Evolutionary conservation across 1,140 invertebrate genomes (phyloP), one percentile per base, ranked within the genome.

Genomic region (Theocolax elegans): DNA sequence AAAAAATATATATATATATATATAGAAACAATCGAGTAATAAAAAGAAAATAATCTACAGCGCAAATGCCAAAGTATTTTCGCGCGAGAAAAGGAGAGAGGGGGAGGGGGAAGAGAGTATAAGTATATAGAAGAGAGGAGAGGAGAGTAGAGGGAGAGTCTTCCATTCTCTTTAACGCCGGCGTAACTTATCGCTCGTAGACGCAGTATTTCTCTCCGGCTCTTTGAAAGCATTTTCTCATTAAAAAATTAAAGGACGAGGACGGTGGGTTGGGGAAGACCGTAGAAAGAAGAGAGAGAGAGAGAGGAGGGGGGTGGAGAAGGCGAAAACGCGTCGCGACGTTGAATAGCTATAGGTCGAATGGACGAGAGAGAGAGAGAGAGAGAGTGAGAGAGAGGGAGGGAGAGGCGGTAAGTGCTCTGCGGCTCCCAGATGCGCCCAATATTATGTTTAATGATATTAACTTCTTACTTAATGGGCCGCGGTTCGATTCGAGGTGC

Each of bases 371-470:
- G 63, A 49, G 69, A 46, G 66, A n/a, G n/a, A n/a, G 59, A 31
- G 58, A 62, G 72, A 56, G 67, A 44, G 42, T 40, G 69, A 27
- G 72, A 35, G 63, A 49, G 69, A 46, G 66, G 49, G 63, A 54
- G 44, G 48, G 68, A 59, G 74, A 73, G 73, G 77, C 74, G 76
- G 80, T 84, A 85, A 85, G 84, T 85, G 83, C 83, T 85, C 80
- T 82, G 81, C 75, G 82, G 83, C 83, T 85, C 83, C 80, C 85
- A 86, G 84, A 85, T 86, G 85, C 82, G 84, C 82, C 83, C 83
- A 83, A 86, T 86, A 85, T 86, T 86, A 86, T 85, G 82, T 85
- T 85, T 86, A 86, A 86, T 84, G 84, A 85, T 86, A 86, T 86
- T 85, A 86, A 86, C 83, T 86, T 86, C 83, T 83, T 81, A 85